Conservation (phyloP, 1,140 invertebrate genomes). For the Mizuhopecten yessoensis region DNA sequence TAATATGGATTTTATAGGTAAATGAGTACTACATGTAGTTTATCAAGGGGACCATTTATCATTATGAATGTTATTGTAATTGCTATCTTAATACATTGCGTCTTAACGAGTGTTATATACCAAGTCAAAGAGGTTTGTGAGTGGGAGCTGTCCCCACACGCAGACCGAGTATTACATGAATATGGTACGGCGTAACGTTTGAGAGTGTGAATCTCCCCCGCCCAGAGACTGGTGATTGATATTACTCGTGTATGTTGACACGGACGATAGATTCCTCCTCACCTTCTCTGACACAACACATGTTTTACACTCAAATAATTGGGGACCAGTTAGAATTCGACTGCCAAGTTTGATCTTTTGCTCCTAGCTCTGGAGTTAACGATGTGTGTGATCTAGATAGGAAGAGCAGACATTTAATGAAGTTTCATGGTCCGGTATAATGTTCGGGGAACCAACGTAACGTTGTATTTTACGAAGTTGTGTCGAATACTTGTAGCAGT, state of each 20-base stretch:
- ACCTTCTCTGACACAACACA: constrained; percentile 25
- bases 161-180: neutral
- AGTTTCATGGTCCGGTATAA: neutral
- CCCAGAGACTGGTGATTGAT: neutral
- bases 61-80: too few relatives aligned
- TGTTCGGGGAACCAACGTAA: too few relatives aligned
- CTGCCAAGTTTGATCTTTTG: constrained; percentile 14
- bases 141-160: too few relatives aligned
- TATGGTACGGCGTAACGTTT: neutral
- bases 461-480: neutral
- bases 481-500: too few relatives aligned
- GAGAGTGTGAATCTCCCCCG: neutral
- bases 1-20: too few relatives aligned
- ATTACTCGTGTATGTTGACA: neutral
- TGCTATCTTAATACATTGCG: too few relatives aligned
- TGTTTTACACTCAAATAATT: constrained; percentile 28
- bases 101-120: too few relatives aligned
- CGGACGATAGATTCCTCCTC: neutral
- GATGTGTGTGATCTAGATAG: constrained; percentile 14
- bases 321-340: constrained; percentile 19
- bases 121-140: too few relatives aligned
- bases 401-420: neutral
- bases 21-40: too few relatives aligned
- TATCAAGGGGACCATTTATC: too few relatives aligned
- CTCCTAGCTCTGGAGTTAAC: neutral